These are phyloP conservation scores for Ceriagrion tenellum DNA, from an alignment of 2,888 invertebrate species.

Conservation along the genomic window DNA sequence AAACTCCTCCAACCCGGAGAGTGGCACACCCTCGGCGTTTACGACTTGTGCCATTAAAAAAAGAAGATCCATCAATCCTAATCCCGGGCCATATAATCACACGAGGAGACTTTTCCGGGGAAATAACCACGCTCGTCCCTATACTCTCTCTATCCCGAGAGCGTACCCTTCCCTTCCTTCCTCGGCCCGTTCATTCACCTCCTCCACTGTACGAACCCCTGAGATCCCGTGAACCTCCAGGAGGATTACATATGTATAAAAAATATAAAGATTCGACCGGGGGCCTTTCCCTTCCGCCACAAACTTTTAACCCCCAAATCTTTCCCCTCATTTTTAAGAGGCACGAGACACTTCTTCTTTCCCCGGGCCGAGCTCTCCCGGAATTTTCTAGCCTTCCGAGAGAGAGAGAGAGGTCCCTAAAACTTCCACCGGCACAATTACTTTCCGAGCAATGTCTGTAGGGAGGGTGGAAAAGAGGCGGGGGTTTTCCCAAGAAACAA, in stretches of 20 bases:
- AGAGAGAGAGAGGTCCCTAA: neutral
- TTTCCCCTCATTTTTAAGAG: neutral
- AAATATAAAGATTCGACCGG: neutral
- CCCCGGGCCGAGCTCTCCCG: neutral
- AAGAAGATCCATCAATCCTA: neutral
- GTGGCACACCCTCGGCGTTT: neutral
- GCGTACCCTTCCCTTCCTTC: neutral
- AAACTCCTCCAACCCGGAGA: neutral
- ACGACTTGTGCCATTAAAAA: neutral
- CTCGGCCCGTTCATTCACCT: conserved; percentile 6
- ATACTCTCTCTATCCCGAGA: neutral
- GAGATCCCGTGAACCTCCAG: neutral
- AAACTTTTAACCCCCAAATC: neutral
- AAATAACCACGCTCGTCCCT: neutral
- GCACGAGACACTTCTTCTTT: neutral
- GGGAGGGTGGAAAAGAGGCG: no score
- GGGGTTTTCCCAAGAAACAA: neutral
- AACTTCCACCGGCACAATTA: neutral
- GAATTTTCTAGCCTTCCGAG: neutral
- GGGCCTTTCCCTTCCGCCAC: neutral
- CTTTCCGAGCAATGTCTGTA: neutral
- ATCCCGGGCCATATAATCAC: neutral
- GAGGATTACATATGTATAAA: neutral
- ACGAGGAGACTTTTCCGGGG: neutral
- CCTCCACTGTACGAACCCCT: neutral